These are phyloP conservation scores for Acrocephalus arundinaceus DNA, from an alignment of 2,113 vertebrate species.

Conservation along the genomic window DNA sequence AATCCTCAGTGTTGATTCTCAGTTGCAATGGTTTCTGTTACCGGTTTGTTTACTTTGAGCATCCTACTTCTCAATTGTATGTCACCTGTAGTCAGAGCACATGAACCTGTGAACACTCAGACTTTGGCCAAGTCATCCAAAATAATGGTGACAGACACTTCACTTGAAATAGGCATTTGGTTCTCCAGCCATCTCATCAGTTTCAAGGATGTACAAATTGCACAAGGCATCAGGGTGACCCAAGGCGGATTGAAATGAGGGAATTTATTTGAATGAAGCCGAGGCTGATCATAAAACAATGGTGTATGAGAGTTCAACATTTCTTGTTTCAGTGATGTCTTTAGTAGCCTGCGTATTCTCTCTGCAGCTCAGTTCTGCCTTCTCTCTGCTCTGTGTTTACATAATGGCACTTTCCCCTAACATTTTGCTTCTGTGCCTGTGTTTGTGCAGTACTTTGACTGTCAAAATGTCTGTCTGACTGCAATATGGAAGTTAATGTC, in stretches of 20 bases:
- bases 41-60: background rate
- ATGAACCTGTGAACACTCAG: background rate
- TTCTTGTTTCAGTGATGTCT: background rate
- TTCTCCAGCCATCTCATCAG: background rate
- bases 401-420: background rate
- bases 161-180: background rate
- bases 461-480: conserved; percentile 13
- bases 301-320: background rate
- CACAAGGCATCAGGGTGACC: background rate
- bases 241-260: background rate
- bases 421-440: background rate
- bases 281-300: background rate
- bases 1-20: background rate
- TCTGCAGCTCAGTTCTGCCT: background rate
- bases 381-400: background rate
- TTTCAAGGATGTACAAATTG: background rate
- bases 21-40: background rate
- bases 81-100: background rate
- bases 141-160: background rate
- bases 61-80: background rate
- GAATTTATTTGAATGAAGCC: background rate
- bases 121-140: background rate
- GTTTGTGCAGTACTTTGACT: background rate
- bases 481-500: background rate
- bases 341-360: background rate